phyloP scores from a whole-genome alignment of 35 echinoderm and acorn worm species.

The Nesometra sesokonis region DNA sequence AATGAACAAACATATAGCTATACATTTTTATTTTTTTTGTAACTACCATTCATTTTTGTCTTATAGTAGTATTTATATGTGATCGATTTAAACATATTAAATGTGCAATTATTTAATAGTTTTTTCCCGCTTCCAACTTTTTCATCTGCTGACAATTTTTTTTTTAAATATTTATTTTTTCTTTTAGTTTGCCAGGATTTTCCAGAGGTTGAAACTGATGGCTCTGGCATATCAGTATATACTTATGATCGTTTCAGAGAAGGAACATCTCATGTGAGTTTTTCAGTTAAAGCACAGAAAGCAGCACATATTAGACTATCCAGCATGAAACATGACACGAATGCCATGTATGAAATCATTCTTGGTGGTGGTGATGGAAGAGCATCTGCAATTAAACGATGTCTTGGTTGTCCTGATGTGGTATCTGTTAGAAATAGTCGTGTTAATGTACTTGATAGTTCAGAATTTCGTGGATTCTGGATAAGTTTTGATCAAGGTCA shows the following conservation, averaged over 20 bases:
- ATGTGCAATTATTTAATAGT: too few species aligned
- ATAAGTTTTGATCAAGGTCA: not conserved
- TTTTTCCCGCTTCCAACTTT: too few species aligned
- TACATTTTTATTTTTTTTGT: too few species aligned
- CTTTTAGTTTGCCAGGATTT: not conserved
- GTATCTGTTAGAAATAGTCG: not conserved
- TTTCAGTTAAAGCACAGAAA: not conserved
- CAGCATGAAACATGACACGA: not conserved
- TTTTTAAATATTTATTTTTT: too few species aligned
- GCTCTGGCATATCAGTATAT: not conserved
- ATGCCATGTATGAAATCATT: not conserved
- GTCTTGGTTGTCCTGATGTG: not conserved
- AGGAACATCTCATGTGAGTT: not conserved
- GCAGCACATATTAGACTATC: not conserved
- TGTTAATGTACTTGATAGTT: not conserved
- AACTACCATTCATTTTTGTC: too few species aligned
- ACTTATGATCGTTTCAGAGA: not conserved
- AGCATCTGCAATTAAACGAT: not conserved
- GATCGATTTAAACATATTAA: too few species aligned
- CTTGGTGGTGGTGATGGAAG: not conserved
- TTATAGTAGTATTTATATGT: too few species aligned
- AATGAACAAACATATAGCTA: too few species aligned
- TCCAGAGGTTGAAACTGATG: not conserved
- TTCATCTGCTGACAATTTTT: too few species aligned
- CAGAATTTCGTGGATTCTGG: slow-evolving; percentile 10